phyloP scores from a whole-genome alignment of 2,888 invertebrate species.

The Phyllotreta striolata region DNA sequence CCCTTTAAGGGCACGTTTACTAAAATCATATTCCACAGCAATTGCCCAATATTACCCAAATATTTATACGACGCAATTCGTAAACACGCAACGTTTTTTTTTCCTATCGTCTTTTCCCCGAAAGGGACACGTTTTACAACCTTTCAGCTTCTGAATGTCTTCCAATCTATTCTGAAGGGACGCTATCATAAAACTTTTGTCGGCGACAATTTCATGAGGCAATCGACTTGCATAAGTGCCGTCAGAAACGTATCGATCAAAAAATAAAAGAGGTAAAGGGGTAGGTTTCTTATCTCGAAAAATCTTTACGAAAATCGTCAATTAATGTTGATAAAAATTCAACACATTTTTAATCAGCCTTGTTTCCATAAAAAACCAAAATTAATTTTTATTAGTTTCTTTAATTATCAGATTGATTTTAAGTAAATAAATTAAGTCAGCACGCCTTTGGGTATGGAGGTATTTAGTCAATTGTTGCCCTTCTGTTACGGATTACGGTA shows the following conservation, averaged over 20 bases:
- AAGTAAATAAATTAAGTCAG: background rate
- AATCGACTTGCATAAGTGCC: slow-evolving; percentile 31
- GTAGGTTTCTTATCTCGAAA: slow-evolving; percentile 15
- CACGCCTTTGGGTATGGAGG: too few relatives aligned
- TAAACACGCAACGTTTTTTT: slow-evolving; percentile 47
- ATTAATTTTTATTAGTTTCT: too few relatives aligned
- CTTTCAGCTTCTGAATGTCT: slow-evolving; percentile 38
- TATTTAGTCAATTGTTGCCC: background rate
- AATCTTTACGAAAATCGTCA: slow-evolving; percentile 13
- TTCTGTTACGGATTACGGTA: slow-evolving; percentile 32
- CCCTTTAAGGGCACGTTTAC: slow-evolving; percentile 27
- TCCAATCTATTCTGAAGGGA: slow-evolving; percentile 30
- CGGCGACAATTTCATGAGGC: slow-evolving; percentile 35
- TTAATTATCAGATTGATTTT: background rate
- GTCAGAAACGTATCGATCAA: slow-evolving; percentile 14
- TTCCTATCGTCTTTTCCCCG: background rate
- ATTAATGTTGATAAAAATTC: too few relatives aligned
- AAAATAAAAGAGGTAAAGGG: slow-evolving; percentile 12
- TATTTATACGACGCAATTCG: slow-evolving; percentile 39
- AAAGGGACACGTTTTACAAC: slow-evolving; percentile 40
- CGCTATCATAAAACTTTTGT: slow-evolving; percentile 37
- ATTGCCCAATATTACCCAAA: slow-evolving; percentile 44
- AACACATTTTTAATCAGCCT: too few relatives aligned
- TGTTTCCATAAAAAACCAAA: too few relatives aligned
- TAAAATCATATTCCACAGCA: slow-evolving; percentile 30